These are phyloP conservation scores for Lobophora halterata DNA, from an alignment of 2,888 invertebrate species.

Conservation along the genomic window DNA sequence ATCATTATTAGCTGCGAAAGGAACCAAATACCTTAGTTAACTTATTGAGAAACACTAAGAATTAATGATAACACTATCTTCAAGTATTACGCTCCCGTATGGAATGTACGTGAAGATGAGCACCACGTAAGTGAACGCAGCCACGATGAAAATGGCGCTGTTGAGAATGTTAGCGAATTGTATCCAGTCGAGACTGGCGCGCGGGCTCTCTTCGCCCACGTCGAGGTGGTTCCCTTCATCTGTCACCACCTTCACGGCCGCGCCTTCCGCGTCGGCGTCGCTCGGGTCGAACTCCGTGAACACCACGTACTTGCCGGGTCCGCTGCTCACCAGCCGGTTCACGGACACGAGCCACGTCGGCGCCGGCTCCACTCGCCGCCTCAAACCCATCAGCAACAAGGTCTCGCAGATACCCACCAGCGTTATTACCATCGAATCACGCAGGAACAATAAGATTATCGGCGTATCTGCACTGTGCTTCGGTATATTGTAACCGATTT, in stretches of 20 bases:
- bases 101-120: slow-evolving; percentile 63
- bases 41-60: slow-evolving; percentile 6
- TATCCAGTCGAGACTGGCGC: slow-evolving; percentile 58
- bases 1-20: too few relatives aligned
- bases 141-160: slow-evolving; percentile 54
- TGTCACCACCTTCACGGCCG: slow-evolving; percentile 44
- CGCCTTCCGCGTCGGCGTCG: slow-evolving; percentile 38
- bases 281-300: slow-evolving; percentile 70
- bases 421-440: slow-evolving; percentile 70
- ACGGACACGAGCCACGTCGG: slow-evolving; percentile 57
- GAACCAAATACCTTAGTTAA: too few relatives aligned
- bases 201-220: slow-evolving; percentile 23
- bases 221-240: slow-evolving; percentile 46
- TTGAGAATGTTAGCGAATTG: slow-evolving; percentile 64
- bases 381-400: slow-evolving; percentile 57
- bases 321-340: slow-evolving; percentile 51
- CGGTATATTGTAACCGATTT: slow-evolving; percentile 82
- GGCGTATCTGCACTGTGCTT: slow-evolving; percentile 81
- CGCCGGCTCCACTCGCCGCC: slow-evolving; percentile 48
- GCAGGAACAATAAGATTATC: slow-evolving; percentile 69
- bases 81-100: slow-evolving; percentile 33
- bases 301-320: slow-evolving; percentile 64
- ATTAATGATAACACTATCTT: slow-evolving; percentile 5
- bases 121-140: slow-evolving; percentile 55
- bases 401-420: slow-evolving; percentile 58